Conservation (phyloP, 53 echinoderm and acorn worm species). For the Patiria pectinifera region DNA sequence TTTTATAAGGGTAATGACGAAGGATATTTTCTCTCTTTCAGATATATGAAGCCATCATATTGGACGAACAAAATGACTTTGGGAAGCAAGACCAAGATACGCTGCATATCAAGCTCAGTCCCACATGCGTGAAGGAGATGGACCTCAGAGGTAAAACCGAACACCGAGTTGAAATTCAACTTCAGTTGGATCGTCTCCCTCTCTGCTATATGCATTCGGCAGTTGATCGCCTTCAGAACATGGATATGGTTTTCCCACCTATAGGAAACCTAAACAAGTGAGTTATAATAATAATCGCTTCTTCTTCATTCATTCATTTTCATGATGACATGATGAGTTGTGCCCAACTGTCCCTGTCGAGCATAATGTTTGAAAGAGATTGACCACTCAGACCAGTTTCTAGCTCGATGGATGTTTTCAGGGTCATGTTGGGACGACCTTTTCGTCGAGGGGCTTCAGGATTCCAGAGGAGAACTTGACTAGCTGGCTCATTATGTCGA, state of each 20-base stretch:
- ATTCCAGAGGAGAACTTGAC: too few relatives aligned
- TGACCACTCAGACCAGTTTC: too few relatives aligned
- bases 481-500: too few relatives aligned
- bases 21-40: background rate
- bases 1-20: too few relatives aligned
- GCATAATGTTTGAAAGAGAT: too few relatives aligned
- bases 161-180: slow-evolving; percentile 73
- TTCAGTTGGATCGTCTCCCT: slow-evolving; percentile 77
- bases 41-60: slow-evolving; percentile 75
- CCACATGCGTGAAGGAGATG: slow-evolving; percentile 64
- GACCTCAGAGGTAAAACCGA: slow-evolving; percentile 32
- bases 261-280: slow-evolving; percentile 59
- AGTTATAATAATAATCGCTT: background rate
- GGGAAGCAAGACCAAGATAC: slow-evolving; percentile 59
- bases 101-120: slow-evolving; percentile 71
- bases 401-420: too few relatives aligned
- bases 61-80: slow-evolving; percentile 46
- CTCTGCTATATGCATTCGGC: slow-evolving; percentile 87
- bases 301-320: too few relatives aligned
- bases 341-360: too few relatives aligned
- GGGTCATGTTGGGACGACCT: too few relatives aligned
- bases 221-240: slow-evolving; percentile 72
- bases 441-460: too few relatives aligned
- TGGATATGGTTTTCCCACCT: slow-evolving; percentile 78
- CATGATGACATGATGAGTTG: too few relatives aligned